Conservation (phyloP, 2,888 invertebrate species). For the Subacronicta megacephala region DNA sequence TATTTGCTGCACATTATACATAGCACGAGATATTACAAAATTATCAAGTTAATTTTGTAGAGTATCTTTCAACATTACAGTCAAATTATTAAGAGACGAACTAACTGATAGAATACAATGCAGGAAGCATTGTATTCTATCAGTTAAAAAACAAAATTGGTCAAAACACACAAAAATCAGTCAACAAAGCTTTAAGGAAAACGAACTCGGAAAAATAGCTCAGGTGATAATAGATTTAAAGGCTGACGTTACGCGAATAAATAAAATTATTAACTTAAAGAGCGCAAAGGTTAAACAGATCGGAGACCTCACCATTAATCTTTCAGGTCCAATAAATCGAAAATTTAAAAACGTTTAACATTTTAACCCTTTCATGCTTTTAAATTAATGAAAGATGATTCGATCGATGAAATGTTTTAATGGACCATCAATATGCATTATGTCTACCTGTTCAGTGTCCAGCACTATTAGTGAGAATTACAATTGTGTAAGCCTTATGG, state of each 20-base stretch:
- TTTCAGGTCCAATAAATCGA: conserved; percentile 56
- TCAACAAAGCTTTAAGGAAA: neutral
- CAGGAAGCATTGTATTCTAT: too few relatives aligned
- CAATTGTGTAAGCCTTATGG: conserved; percentile 73
- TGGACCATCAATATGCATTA: conserved; percentile 82
- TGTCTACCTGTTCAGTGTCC: conserved; percentile 55
- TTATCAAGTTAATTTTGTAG: too few relatives aligned
- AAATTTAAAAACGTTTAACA: conserved; percentile 70
- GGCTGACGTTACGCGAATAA: conserved; percentile 22
- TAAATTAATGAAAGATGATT: conserved; percentile 75
- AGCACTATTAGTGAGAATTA: conserved; percentile 72
- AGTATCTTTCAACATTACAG: too few relatives aligned
- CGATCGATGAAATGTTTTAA: conserved; percentile 75
- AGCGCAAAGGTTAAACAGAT: conserved; percentile 42
- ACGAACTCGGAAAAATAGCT: neutral
- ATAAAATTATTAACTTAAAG: conserved; percentile 38
- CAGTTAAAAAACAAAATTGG: too few relatives aligned
- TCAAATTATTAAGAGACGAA: too few relatives aligned
- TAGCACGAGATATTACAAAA: too few relatives aligned
- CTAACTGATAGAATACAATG: too few relatives aligned
- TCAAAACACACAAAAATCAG: too few relatives aligned
- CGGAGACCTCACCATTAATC: conserved; percentile 64
- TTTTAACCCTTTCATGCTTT: conserved; percentile 63
- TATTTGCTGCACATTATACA: too few relatives aligned
- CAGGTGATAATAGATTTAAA: conserved; percentile 15